Evolutionary conservation across 2,113 vertebrate species (phyloP), one percentile per base, ranked within the genome.

Genomic region (Trinectes maculatus): DNA sequence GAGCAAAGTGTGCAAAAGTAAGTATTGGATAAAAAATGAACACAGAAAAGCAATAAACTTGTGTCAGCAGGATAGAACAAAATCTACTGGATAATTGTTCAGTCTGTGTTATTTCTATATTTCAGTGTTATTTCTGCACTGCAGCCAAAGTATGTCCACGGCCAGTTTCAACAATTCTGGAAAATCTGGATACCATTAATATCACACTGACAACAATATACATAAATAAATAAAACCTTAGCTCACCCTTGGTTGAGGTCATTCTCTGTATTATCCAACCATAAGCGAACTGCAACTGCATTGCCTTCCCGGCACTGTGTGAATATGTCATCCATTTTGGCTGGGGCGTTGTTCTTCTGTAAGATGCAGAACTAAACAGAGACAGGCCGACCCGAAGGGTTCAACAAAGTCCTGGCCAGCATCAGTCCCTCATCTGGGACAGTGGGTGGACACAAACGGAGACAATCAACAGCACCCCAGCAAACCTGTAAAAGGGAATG

Each of bases 251-350:
- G 97, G 82, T 99, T 99, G 73, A 99, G 94, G 90, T 99, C 97
- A 12, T 99, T 99, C 91, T 99, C 97, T 0, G 97, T 99, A 86
- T 99, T 99, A 91, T 99, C 97, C 92, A 99, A 81, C 97, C 97
- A 99, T 36, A 99, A 90, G 6, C 97, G 95, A 31, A 99, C 97
- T 0, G 97, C 97, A 57, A 99, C 97, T 0, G 97, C 96, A 2
- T 99, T 99, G 80, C 97, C 97, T 82, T 99, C 97, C 9, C 97
- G 93, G 91, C 97, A 99, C 67, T 99, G 97, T 0, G 97, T 96
- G 82, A 99, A 99, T 87, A 99, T 98, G 90, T 99, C 97, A 37
- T 98, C 97, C 97, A 99, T 99, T 52, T 65, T 51, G 24, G 24
- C 55, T 21, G 13, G 25, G 33, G 68, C 53, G 22, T 43, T 57